A percentile compares a stretch with the other conserved stretches of the same genome.
These are phyloP conservation scores for Myopa tessellatipennis DNA, from an alignment of 2,888 invertebrate species.

Conservation along the genomic window DNA sequence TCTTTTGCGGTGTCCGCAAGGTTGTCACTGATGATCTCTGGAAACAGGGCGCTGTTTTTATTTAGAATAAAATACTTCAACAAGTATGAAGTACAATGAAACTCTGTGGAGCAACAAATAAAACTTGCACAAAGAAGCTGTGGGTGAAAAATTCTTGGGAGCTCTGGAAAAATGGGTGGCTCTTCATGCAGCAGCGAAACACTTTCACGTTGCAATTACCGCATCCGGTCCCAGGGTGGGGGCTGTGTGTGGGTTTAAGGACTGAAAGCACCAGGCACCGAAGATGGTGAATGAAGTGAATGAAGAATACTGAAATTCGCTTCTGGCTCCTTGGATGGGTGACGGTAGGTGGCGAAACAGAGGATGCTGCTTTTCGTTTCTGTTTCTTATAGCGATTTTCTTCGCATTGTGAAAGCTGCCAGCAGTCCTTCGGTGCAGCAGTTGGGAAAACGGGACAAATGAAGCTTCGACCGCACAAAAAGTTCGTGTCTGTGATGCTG, in stretches of 20 bases:
- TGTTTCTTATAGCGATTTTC: not conserved
- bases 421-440: constrained; percentile 21
- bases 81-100: not conserved
- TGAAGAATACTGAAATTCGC: no score
- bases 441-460: constrained; percentile 25
- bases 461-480: constrained; percentile 27
- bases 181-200: constrained; percentile 13
- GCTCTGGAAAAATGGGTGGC: not conserved
- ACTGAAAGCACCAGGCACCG: constrained; percentile 20
- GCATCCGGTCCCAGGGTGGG: not conserved
- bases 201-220: constrained; percentile 21
- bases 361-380: not conserved
- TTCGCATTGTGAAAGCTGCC: not conserved
- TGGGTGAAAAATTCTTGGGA: not conserved
- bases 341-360: not conserved
- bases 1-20: constrained; percentile 7
- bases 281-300: not conserved
- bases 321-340: not conserved
- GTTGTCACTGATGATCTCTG: not conserved
- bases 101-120: not conserved
- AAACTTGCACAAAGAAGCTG: constrained; percentile 5
- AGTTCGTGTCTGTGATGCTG: constrained; percentile 31
- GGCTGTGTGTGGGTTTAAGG: constrained; percentile 18
- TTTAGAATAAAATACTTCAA: constrained; percentile 27
- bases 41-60: constrained; percentile 3